Evolutionary conservation across 53 echinoderm and acorn worm genomes (phyloP).

Genomic region (Zoroaster sp.): DNA sequence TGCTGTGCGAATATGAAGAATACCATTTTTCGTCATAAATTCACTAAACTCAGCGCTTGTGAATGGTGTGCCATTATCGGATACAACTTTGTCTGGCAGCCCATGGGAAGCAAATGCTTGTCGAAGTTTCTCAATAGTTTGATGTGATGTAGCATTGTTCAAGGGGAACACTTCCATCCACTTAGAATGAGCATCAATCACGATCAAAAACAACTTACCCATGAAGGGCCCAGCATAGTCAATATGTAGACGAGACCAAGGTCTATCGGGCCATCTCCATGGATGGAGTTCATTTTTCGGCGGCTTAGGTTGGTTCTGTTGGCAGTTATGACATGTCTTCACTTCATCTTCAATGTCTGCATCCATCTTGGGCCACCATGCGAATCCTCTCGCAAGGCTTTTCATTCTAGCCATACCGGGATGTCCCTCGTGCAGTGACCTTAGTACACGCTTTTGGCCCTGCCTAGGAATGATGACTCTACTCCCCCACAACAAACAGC

Average conservation of each 20-base stretch:
- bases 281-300: too few species aligned
- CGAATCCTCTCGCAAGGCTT: constrained; percentile 46
- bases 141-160: constrained; percentile 29
- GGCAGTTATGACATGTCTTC: too few species aligned
- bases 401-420: constrained; percentile 53
- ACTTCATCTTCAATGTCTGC: constrained; percentile 29
- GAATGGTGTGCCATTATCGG: too few species aligned
- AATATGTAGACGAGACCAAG: constrained; percentile 31
- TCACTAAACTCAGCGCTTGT: constrained; percentile 4
- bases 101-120: constrained; percentile 52
- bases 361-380: too few species aligned
- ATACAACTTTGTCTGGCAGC: too few species aligned
- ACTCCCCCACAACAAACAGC: constrained; percentile 56
- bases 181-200: too few species aligned
- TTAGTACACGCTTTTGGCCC: constrained; percentile 13
- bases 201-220: too few species aligned
- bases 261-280: too few species aligned
- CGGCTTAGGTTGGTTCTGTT: too few species aligned
- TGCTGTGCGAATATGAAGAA: constrained; percentile 6
- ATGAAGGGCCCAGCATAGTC: constrained; percentile 13
- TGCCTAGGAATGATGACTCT: constrained; percentile 11
- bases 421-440: constrained; percentile 53
- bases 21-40: constrained; percentile 47
- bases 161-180: constrained; percentile 44
- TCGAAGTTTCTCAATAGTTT: constrained; percentile 37